Evolutionary conservation across 2,113 vertebrate genomes (phyloP), one percentile per base, ranked within the genome.

Genomic region (Silurus meridionalis): DNA sequence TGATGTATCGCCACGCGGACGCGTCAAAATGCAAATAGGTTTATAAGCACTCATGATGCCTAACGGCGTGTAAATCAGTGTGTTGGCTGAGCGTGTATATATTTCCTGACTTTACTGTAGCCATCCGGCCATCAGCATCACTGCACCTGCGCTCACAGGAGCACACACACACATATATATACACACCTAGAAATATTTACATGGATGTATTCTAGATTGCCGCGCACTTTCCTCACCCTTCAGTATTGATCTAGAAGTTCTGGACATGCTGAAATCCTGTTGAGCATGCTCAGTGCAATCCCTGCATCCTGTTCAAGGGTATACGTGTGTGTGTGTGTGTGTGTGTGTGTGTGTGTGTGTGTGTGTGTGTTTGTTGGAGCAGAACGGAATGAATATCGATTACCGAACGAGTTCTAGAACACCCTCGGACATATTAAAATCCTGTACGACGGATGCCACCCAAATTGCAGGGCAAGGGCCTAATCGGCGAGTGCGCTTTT

Each of bases 71-170:
- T 5, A 55, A 55, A 77, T 55, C 74, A 55, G 10, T 23, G 72
- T 25, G 5, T 14, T 14, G 46, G 50, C 1, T 53, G 67, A 37
- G 25, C n/a, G 69, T 71, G 28, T 46, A 48, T 81, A 58, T 58
- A 53, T 71, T 77, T 67, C n/a, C 52, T 60, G 71, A 88, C 80
- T 86, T 83, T 71, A 83, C 77, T 66, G 85, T 28, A 52, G 67
- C 84, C 80, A 83, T 86, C 87, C 86, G 87, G 61, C 72, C 69
- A 79, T 86, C 84, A 74, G 81, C 63, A 79, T 46, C 87, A 85
- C 71, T 83, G 84, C 87, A 88, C 83, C 87, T 85, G 84, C 25
- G 61, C 61, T 78, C 19, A 61, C 79, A 53, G 53, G 28, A 85
- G 60, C 14, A 5, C 61, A 14, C 58, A 25, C 28, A 50, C 53